A percentile compares a stretch with the other conserved stretches of the same genome.
phyloP scores from a whole-genome alignment of 2,113 vertebrate genomes.

The Caracal caracal region DNA sequence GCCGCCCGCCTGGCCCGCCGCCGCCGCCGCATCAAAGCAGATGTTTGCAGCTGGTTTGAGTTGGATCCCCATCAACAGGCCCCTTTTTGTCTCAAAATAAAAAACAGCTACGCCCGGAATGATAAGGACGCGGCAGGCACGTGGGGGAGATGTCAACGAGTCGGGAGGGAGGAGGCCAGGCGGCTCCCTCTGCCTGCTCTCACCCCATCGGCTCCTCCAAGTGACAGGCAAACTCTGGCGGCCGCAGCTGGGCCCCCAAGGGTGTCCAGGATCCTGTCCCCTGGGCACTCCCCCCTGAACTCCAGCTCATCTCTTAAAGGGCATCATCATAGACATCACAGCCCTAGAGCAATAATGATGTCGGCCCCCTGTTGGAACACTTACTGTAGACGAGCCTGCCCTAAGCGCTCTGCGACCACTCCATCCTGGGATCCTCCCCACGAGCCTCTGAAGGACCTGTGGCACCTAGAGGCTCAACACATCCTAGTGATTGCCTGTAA shows the following conservation, averaged over 20 bases:
- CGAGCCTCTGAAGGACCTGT: no score
- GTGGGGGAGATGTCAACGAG: conserved; percentile 83
- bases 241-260: neutral
- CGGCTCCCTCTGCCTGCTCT: neutral
- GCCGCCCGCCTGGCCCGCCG: conserved; percentile 84
- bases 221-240: neutral
- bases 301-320: neutral
- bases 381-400: accelerated
- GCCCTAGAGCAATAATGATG: accelerated
- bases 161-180: neutral
- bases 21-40: conserved; percentile 93
- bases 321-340: neutral
- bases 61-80: conserved; percentile 89
- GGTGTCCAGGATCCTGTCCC: neutral
- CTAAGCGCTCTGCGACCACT: accelerated
- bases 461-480: neutral
- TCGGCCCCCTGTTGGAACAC: neutral
- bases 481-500: accelerated
- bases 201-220: neutral
- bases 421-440: accelerated
- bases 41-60: conserved; percentile 96
- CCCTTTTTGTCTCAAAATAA: conserved; percentile 92
- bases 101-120: conserved; percentile 91
- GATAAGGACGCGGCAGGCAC: conserved; percentile 90
- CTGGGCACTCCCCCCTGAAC: neutral